Base-by-base conservation (phyloP, 2,888 invertebrate species). In the Athalia cordata region DNA sequence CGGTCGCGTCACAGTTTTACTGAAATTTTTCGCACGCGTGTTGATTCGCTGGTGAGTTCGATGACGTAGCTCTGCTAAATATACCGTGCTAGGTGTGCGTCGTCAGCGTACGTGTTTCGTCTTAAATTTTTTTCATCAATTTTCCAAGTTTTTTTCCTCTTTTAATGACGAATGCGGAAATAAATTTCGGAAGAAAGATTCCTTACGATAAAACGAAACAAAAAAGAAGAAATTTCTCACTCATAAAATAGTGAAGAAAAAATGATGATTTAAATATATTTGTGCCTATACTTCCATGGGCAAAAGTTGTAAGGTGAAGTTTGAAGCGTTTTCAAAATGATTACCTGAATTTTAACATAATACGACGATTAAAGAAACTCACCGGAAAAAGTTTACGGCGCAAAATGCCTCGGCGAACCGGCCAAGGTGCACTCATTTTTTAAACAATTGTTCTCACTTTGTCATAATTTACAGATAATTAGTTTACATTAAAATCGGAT, bases 361-460 rank as follows among this genome's bases (percentile, higher is more conserved):
- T 47, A 45, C 9, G 9, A 5, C 9, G 11, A 50, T 65, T 49
- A 7, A 55, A 7, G 45, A 64, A 74, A 81, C 85, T 84, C 79
- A 84, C 85, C 83, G 62, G 72, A 78, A 82, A 83, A 5, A 78
- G 76, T 78, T 83, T 82, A 62, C 91, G 91, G 62, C 91, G 92
- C 82, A 92, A 91, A 80, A 92, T 90, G 77, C 93, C 93, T 85
- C 93, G 94, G 86, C 92, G 93, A 84, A 95, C 93, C 82, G 95
- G 94, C 95, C 95, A 95, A 89, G 95, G 95, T 85, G 93, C 94
- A 89, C 94, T 93, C 86, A 87, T 87, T 47, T 79, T 81, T 45
- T 4, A 29, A 45, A 29, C 9, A n/a, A 59, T 15, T 52, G 2
- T 7, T 15, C n/a, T 7, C 15, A 52, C 15, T 55, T 55, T 55